Evolutionary conservation across 2,888 invertebrate species (phyloP).

Genomic region (Monopis laevigella): DNA sequence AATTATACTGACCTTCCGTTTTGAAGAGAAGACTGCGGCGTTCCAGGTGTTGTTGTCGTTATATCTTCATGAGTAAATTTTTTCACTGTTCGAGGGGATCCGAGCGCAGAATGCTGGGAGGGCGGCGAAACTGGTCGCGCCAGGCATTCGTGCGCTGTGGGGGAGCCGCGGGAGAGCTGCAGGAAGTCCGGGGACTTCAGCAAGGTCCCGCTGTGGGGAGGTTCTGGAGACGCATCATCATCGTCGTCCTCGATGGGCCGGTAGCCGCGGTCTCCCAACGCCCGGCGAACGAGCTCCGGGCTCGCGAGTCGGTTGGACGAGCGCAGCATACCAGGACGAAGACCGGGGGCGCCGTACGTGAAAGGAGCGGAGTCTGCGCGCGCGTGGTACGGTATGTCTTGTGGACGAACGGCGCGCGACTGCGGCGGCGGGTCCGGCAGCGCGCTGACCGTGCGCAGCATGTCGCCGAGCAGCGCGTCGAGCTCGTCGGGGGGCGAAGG

Average conservation of each 20-base stretch:
- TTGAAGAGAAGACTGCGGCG: conserved; percentile 30
- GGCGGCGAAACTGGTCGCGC: conserved; percentile 32
- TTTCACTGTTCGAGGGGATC: conserved; percentile 43
- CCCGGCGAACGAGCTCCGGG: conserved; percentile 85
- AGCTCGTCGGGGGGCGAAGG: conserved; percentile 72
- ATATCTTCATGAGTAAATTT: conserved; percentile 52
- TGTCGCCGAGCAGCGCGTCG: conserved; percentile 85
- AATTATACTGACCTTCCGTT: conserved; percentile 54
- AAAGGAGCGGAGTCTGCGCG: conserved; percentile 89
- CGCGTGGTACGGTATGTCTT: conserved; percentile 89
- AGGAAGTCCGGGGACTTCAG: conserved; percentile 1
- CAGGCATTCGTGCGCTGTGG: not conserved
- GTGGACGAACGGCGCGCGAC: conserved; percentile 57
- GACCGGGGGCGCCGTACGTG: conserved; percentile 80
- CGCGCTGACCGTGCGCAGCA: conserved; percentile 88
- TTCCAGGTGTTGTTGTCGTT: conserved; percentile 37
- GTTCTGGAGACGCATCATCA: conserved; percentile 47
- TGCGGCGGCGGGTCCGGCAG: conserved; percentile 70
- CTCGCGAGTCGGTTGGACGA: conserved; percentile 81
- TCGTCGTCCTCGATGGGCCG: conserved; percentile 49
- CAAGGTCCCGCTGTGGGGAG: conserved; percentile 20
- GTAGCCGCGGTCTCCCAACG: conserved; percentile 56
- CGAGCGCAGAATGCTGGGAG: conserved; percentile 11
- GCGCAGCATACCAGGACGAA: conserved; percentile 71
- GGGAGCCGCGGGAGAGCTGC: not conserved